Conservation (phyloP, 2,888 invertebrate species). For the Ametastegia equiseti region DNA sequence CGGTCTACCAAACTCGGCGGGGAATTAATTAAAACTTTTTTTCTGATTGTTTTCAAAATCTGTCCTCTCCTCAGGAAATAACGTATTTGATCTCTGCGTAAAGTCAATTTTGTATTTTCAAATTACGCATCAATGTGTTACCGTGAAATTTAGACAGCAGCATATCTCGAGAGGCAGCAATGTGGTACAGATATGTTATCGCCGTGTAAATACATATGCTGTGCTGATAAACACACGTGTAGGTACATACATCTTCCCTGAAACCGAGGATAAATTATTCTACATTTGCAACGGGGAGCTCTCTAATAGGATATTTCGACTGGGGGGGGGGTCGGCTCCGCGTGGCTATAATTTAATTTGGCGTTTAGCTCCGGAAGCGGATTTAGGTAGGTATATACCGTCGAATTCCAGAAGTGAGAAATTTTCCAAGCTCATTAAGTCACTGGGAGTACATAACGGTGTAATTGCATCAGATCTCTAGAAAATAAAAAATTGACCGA, state of each 20-base stretch:
- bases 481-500: not conserved
- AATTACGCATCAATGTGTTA: too few relatives aligned
- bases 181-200: not conserved
- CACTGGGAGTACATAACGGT: not conserved
- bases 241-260: not conserved
- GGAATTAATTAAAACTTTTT: too few relatives aligned
- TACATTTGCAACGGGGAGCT: not conserved
- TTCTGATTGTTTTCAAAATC: too few relatives aligned
- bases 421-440: constrained; percentile 1
- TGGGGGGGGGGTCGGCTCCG: not conserved
- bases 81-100: too few relatives aligned
- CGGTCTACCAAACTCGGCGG: too few relatives aligned
- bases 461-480: not conserved
- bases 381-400: not conserved
- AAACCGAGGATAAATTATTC: not conserved
- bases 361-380: not conserved
- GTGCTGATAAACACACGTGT: not conserved
- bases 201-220: not conserved
- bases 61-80: too few relatives aligned
- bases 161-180: too few relatives aligned
- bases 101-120: too few relatives aligned
- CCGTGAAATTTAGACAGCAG: too few relatives aligned
- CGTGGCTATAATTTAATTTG: constrained; percentile 7
- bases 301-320: not conserved
- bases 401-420: not conserved